Base-by-base conservation (phyloP, 2,113 vertebrate genomes). In the Microcebus lehilahytsara region DNA sequence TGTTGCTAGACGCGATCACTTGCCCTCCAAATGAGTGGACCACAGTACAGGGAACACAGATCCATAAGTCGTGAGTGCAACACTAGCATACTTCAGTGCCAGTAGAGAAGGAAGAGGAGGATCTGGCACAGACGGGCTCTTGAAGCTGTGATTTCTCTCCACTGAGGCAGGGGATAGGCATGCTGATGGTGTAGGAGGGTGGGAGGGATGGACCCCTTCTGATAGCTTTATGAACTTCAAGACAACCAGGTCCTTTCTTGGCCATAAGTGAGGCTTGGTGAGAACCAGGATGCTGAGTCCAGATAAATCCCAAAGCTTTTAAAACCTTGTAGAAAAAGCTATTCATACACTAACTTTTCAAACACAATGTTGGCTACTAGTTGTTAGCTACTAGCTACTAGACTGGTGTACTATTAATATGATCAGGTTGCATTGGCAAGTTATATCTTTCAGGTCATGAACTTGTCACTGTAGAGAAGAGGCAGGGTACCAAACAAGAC, bases 181-280 rank as follows among this genome's bases (percentile, higher is more conserved):
- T 13, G 1, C 1, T 46, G 42, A 10, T 40, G 37, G 40, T 42
- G 16, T 23, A 22, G 30, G 30, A 64, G 13, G 32, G 32, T 0
- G 0, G 1, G 32, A 2, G 10, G 13, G 20, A 16, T 32, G 9
- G 13, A 30, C 3, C 9, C 30, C 23, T 27, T 40, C 53, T 80
- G 13, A 1, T 7, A 27, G 3, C 9, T 51, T 85, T 40, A 16
- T 22, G 10, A 34, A 25, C 51, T 84, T 32, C 58, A 89, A n/a
- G 58, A 23, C 46, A 42, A 84, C 17, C 5, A 58, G 34, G 62
- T 79, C 27, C 30, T 92, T 64, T 30, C 23, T 30, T 60, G 51
- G 7, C 30, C 23, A 64, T n/a, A 4, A 23, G 37, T 25, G 78
- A 84, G 40, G n/a, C 12, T 77, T 40, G 27, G 56, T 30, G 37